Conservation (phyloP, 2,797 vertebrate species). For the Chanos chanos region DNA sequence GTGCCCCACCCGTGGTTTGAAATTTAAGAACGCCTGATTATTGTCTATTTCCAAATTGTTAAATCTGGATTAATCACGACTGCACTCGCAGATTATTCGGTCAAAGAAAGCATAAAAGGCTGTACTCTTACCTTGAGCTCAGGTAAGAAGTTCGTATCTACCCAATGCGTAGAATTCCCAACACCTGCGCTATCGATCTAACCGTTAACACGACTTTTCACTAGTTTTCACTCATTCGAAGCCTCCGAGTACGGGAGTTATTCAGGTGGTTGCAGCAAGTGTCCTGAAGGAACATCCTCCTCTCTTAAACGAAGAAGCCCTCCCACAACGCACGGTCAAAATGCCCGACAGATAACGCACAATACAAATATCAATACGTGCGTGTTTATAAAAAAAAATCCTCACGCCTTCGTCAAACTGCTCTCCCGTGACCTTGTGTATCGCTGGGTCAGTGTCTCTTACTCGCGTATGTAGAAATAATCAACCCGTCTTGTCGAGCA, state of each 20-base stretch:
- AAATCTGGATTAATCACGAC: no score
- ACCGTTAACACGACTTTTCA: conserved; percentile 24
- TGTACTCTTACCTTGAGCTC: conserved; percentile 33
- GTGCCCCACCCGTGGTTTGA: no score
- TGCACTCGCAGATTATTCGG: no score
- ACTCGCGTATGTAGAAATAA: no score
- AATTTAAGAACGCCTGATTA: no score
- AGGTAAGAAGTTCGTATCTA: conserved; percentile 38
- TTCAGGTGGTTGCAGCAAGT: conserved; percentile 36
- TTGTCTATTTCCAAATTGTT: no score
- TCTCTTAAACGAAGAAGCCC: conserved; percentile 22
- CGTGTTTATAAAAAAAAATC: no score
- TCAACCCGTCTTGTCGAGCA: no score
- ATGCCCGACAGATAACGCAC: conserved; percentile 28
- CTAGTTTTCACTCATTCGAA: conserved; percentile 33
- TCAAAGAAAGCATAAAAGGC: no score
- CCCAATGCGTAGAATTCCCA: conserved; percentile 10
- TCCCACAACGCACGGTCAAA: conserved; percentile 19
- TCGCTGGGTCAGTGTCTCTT: no score
- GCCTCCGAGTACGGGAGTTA: conserved; percentile 32
- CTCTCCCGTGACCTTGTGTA: background rate
- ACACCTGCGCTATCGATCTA: conserved; percentile 29
- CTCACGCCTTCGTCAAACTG: no score
- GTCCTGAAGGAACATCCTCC: conserved; percentile 36
- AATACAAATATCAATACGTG: conserved; percentile 15